Evolutionary conservation across 2,888 invertebrate genomes (phyloP).

Genomic region (Melinaea menophilus): DNA sequence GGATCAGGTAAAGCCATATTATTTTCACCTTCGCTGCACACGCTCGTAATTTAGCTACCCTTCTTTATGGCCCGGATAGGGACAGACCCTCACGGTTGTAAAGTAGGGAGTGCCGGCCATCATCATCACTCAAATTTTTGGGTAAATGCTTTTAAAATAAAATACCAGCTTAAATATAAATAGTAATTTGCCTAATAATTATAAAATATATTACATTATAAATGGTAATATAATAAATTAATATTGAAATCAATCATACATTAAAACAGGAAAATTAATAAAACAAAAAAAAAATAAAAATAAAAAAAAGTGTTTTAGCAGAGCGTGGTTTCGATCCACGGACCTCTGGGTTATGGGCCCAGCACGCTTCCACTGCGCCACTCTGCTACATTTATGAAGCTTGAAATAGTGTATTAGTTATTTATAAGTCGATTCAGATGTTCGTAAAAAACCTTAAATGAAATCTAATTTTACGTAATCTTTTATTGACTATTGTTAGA

Average conservation of each 20-base stretch:
- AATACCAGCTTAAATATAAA: too few relatives aligned
- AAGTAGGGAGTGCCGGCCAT: slow-evolving; percentile 62
- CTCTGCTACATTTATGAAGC: slow-evolving; percentile 74
- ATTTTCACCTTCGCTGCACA: slow-evolving; percentile 46
- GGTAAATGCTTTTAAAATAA: slow-evolving; percentile 6
- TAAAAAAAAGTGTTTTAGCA: slow-evolving; percentile 72
- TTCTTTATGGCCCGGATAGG: slow-evolving; percentile 39
- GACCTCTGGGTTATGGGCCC: slow-evolving; percentile 94
- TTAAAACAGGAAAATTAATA: slow-evolving; percentile 1
- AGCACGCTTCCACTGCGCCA: slow-evolving; percentile 91
- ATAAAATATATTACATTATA: too few relatives aligned
- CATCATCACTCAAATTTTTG: slow-evolving; percentile 52
- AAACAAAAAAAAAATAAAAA: background rate
- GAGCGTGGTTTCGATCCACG: slow-evolving; percentile 94
- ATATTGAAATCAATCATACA: background rate
- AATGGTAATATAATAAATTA: too few relatives aligned
- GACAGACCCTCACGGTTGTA: slow-evolving; percentile 57
- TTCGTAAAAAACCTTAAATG: background rate
- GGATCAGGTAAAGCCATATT: slow-evolving; percentile 31
- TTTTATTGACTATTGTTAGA: background rate
- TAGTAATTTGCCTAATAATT: too few relatives aligned
- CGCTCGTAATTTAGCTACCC: slow-evolving; percentile 48
- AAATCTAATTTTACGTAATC: background rate
- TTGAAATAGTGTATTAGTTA: slow-evolving; percentile 1
- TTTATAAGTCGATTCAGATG: background rate